Conservation (phyloP, 2,888 invertebrate species). For the Mesochorus sp. region DNA sequence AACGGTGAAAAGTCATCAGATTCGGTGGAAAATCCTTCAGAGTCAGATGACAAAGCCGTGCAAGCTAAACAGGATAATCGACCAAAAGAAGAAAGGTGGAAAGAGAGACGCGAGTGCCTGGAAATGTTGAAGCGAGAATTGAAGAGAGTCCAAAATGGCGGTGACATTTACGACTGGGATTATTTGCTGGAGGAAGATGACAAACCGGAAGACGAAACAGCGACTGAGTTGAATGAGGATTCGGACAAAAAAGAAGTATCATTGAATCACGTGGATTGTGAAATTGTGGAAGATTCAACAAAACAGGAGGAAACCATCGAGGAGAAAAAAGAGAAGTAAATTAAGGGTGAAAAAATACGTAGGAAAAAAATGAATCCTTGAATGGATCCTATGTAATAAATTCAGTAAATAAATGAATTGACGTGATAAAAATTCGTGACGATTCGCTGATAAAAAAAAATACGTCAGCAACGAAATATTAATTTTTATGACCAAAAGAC, state of each 20-base stretch:
- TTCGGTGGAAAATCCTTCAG: conserved; percentile 35
- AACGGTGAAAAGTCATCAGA: conserved; percentile 27
- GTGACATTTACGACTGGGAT: conserved; percentile 76
- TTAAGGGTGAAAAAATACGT: not conserved
- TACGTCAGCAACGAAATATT: too few relatives aligned
- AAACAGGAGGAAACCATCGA: conserved; percentile 41
- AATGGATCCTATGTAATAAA: too few relatives aligned
- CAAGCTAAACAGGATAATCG: conserved; percentile 18
- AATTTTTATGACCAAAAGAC: too few relatives aligned
- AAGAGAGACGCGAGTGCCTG: conserved; percentile 77
- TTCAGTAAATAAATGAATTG: too few relatives aligned
- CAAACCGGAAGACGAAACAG: conserved; percentile 80
- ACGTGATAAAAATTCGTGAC: too few relatives aligned
- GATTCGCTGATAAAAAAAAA: too few relatives aligned
- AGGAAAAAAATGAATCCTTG: not conserved
- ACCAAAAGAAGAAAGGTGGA: conserved; percentile 72
- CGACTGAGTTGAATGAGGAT: conserved; percentile 69
- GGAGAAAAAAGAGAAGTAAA: conserved; percentile 66
- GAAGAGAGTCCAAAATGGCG: conserved; percentile 75
- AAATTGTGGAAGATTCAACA: conserved; percentile 1
- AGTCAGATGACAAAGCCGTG: conserved; percentile 28
- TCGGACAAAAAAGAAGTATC: conserved; percentile 42
- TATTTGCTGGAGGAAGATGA: conserved; percentile 78
- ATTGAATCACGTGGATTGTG: conserved; percentile 18
- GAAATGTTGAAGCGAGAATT: conserved; percentile 79